Evolutionary conservation across 2,113 vertebrate species (phyloP).

Genomic region (Hemiprocne comata): DNA sequence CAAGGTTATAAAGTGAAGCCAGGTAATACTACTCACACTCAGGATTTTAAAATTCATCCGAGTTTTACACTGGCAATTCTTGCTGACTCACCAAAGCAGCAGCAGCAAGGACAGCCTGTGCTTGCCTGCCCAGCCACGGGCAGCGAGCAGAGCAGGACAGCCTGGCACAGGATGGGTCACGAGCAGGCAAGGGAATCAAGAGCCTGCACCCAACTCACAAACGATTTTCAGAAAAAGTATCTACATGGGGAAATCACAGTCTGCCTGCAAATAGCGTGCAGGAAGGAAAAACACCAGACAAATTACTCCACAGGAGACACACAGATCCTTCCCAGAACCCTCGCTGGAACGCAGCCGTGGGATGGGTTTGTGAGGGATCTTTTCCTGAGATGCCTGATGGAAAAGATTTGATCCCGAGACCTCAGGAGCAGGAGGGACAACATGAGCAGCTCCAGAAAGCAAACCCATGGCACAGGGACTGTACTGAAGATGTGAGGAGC

Average conservation of each 20-base stretch:
- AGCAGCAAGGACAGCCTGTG: accelerated
- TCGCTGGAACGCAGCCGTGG: background rate
- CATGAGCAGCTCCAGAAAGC: no score
- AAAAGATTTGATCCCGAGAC: background rate
- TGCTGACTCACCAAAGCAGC: background rate
- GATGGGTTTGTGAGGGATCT: background rate
- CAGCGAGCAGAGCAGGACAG: background rate
- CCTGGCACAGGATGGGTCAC: accelerated
- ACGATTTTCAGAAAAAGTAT: background rate
- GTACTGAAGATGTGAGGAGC: no score
- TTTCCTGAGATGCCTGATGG: background rate
- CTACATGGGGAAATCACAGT: background rate
- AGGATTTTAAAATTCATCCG: background rate
- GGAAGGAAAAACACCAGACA: background rate
- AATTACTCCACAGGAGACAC: background rate
- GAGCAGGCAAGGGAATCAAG: background rate
- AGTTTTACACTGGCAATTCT: background rate
- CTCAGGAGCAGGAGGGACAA: background rate
- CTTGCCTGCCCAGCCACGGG: background rate
- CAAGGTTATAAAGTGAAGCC: background rate
- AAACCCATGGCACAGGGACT: no score
- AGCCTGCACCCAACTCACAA: accelerated
- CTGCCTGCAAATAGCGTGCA: background rate
- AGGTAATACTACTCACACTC: no score
- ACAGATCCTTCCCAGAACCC: no score